Evolutionary conservation across 2,113 vertebrate genomes (phyloP), one percentile per base, ranked within the genome.

Genomic region (Hyla sarda): DNA sequence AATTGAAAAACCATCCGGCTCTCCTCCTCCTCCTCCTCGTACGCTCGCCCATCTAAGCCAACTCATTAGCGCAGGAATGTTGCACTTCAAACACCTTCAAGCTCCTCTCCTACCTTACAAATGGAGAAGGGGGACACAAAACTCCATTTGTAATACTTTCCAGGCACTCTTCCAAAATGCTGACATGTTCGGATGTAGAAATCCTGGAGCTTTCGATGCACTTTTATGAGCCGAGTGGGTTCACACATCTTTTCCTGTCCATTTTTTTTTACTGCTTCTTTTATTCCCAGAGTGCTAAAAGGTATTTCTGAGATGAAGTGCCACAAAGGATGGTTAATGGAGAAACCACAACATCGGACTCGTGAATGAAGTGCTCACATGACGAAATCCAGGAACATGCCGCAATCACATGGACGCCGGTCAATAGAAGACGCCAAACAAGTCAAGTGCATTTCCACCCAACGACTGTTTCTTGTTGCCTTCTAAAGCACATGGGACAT

Each of bases 71-170:
- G 58, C 72, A 67, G 41, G 58, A 76, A 60, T 76, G 73, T 60
- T 30, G 10, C 58, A 69, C 75, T 85, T 79, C 84, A 85, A 69
- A 85, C 84, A 85, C 84, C 84, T 85, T 30, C 84, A 73, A n/a
- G 45, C 85, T 74, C 78, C 73, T 82, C n/a, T 74, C 32, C 78
- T 81, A 62, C 78, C 85, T 48, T 74, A 48, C 62, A 82, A 74
- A 87, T 28, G 19, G 47, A 65, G 83, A 34, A 56, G 48, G 69
- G 58, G 48, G 69, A 76, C 60, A 87, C 85, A 82, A 50, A 30
- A 50, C 67, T 73, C 65, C 77, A 87, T 82, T 74, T 87, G 85
- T 87, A 82, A 82, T 60, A 87, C 34, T 87, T 87, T 82, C 85
- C 85, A 82, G 85, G 85, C 85, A 82, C 10, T 32, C 34, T 62